A percentile compares a stretch with the other conserved stretches of the same genome.
phyloP scores from a whole-genome alignment of 2,797 vertebrate genomes.

The Xiphophorus birchmanni region DNA sequence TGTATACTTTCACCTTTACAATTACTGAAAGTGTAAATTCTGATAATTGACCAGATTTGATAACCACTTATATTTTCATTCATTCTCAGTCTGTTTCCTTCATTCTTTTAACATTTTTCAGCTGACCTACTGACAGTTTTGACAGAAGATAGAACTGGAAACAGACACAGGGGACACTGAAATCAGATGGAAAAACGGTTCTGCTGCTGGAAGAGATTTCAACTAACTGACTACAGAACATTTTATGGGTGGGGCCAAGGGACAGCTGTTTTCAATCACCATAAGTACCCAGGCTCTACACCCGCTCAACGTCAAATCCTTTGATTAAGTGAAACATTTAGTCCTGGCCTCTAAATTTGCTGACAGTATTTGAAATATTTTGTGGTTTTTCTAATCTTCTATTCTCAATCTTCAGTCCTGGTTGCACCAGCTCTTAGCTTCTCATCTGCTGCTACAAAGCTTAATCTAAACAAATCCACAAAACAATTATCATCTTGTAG shows the following conservation, averaged over 20 bases:
- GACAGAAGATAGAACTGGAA: neutral
- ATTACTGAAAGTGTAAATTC: neutral
- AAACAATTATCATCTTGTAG: neutral
- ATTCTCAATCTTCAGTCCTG: neutral
- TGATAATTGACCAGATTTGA: neutral
- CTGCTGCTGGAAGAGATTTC: conserved; percentile 1
- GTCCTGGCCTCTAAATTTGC: neutral
- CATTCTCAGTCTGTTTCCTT: neutral
- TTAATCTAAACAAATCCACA: neutral
- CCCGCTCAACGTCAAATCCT: neutral
- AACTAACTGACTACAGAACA: neutral
- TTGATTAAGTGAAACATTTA: neutral
- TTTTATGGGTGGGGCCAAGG: neutral
- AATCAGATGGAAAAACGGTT: neutral
- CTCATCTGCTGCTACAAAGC: neutral
- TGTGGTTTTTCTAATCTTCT: neutral
- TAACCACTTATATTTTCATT: neutral
- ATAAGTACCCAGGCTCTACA: neutral
- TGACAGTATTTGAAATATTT: neutral
- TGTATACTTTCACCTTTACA: neutral
- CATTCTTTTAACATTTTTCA: neutral
- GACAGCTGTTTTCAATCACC: neutral
- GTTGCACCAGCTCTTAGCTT: neutral
- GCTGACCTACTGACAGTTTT: neutral
- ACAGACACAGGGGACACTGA: neutral